phyloP scores from a whole-genome alignment of 2,113 vertebrate species.

The Pituophis catenifer region DNA sequence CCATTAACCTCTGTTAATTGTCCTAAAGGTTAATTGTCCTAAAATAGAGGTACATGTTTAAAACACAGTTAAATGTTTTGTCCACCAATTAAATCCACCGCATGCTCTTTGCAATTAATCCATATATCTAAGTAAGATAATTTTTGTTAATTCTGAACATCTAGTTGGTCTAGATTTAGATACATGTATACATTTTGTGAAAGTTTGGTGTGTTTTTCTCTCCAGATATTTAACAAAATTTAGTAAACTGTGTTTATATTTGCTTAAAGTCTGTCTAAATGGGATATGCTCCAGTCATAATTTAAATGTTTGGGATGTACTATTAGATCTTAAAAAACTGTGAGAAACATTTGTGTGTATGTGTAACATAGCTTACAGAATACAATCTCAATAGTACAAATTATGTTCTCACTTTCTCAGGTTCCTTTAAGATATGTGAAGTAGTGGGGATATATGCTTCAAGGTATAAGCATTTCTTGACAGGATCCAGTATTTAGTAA shows the following conservation, averaged over 20 bases:
- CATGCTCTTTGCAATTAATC: background rate
- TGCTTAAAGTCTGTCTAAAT: background rate
- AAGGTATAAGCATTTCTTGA: background rate
- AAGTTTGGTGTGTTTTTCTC: background rate
- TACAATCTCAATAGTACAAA: background rate
- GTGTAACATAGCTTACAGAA: background rate
- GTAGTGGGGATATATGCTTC: background rate
- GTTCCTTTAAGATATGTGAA: background rate
- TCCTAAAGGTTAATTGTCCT: background rate
- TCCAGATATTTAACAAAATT: background rate
- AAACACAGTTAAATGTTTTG: background rate
- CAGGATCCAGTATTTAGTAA: background rate
- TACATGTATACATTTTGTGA: background rate
- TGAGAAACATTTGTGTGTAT: background rate
- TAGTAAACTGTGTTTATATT: background rate
- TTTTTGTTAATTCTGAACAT: slow-evolving; percentile 4
- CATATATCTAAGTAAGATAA: background rate
- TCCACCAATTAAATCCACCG: too few relatives aligned
- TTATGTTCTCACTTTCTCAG: background rate
- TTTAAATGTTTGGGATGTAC: background rate
- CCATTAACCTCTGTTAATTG: background rate
- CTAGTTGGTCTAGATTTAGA: background rate
- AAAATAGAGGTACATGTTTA: background rate
- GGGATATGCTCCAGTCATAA: background rate
- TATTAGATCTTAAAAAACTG: background rate